Base-by-base conservation (phyloP, 1,140 invertebrate species). In the Drosophila arawakana region DNA sequence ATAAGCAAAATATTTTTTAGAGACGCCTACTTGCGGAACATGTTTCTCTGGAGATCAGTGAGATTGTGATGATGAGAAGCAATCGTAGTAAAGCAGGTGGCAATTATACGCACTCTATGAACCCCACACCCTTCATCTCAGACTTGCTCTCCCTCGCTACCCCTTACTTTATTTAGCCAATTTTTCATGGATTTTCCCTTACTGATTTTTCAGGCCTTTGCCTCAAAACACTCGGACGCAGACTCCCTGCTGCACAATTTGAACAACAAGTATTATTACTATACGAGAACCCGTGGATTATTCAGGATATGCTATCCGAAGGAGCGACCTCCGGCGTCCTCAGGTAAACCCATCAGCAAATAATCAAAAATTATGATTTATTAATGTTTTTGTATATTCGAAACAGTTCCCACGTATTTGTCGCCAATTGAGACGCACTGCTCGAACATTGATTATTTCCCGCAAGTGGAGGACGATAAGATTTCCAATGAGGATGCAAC, bases 371-470 rank as follows among this genome's bases (percentile, higher is more conserved):
- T 66, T 3, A 1, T 0, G 11, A 57, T 1, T 7, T 18, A 11
- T 7, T 1, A 9, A 7, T 8, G 7, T 46, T 0, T 15, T 43
- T 41, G 3, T 34, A 47, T 1, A 30, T 92, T 80, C 91, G 78
- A 95, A 96, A 15, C 94, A 98, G 97, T 97, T 76, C 96, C 96
- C 85, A 96, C 96, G 37, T 98, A 98, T 92, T 93, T 98, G 80
- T 98, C 97, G 60, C 97, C 97, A 0, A 97, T 98, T 59, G 97
- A 98, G 93, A 98, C 97, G 2, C 97, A 98, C 93, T 98, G 97
- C 93, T 97, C 96, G 92, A 98, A 98, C 93, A 96, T 98, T 80
- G 97, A 98, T 92, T 98, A 98, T 93, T 98, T 97, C 94, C 91
- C 91, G 11, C 73, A 84, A 61, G 74, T 79, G 62, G 90, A 92